Evolutionary conservation across 2,797 vertebrate species (phyloP).

Genomic region (Todus mexicanus): DNA sequence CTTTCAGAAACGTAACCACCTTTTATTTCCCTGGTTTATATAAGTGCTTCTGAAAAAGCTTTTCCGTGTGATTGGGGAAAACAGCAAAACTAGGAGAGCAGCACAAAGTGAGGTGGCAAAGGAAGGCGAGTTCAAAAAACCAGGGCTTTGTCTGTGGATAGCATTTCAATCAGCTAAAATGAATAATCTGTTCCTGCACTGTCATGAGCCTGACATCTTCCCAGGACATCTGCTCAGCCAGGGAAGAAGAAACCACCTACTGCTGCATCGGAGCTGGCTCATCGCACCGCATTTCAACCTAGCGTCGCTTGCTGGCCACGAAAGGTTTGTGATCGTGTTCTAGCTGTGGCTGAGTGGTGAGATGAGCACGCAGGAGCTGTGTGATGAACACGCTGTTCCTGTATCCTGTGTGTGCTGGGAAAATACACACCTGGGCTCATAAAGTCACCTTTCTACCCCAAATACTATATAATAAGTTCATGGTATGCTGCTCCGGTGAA

Average conservation of each 20-base stretch:
- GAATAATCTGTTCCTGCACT: neutral
- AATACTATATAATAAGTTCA: neutral
- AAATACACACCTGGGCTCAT: neutral
- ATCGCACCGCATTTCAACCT: neutral
- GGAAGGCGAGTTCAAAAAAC: neutral
- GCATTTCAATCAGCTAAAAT: neutral
- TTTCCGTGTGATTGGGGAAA: neutral
- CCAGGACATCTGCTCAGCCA: neutral
- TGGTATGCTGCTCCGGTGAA: neutral
- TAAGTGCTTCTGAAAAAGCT: neutral
- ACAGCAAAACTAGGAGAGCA: neutral
- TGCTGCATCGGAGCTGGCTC: neutral
- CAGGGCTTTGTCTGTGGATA: neutral
- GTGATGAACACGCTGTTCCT: neutral
- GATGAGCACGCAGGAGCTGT: neutral
- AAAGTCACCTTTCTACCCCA: neutral
- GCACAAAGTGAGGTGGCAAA: neutral
- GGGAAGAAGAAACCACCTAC: neutral
- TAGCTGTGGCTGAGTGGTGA: neutral
- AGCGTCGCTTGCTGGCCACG: neutral
- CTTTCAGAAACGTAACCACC: neutral
- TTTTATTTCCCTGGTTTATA: neutral
- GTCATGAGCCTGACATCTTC: neutral
- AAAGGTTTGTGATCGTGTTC: neutral
- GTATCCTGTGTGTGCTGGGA: neutral